These are phyloP conservation scores for Trypoxylon attenuatum DNA, from an alignment of 2,888 invertebrate genomes.

Conservation along the genomic window DNA sequence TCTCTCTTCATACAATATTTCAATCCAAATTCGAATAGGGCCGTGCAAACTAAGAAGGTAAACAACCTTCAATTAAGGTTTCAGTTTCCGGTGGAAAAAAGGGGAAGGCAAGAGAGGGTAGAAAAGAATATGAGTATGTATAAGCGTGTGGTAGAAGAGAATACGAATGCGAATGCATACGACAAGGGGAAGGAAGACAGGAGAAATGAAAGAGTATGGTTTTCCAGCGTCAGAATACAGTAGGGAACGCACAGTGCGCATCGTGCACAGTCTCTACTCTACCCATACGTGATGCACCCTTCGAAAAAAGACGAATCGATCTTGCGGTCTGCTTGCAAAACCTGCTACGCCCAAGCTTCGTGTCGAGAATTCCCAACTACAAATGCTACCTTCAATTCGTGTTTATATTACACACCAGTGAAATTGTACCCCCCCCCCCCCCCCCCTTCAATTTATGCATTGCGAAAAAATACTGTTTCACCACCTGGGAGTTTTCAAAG, in stretches of 20 bases:
- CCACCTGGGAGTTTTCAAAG: too few species aligned
- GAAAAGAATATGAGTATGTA: background rate
- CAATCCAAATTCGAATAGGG: too few species aligned
- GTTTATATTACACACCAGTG: too few species aligned
- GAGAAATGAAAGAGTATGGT: background rate
- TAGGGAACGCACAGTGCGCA: conserved; percentile 12
- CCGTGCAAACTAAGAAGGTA: too few species aligned
- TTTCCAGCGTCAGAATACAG: conserved; percentile 8
- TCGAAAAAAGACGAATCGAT: background rate
- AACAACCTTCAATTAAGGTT: conserved; percentile 37
- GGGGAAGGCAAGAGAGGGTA: background rate
- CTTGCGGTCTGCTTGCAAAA: background rate
- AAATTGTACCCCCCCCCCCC: too few species aligned
- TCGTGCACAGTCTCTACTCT: too few species aligned
- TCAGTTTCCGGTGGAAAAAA: conserved; percentile 3
- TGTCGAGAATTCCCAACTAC: background rate
- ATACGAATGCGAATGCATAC: background rate
- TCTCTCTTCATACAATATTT: too few species aligned
- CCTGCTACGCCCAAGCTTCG: background rate
- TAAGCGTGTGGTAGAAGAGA: background rate
- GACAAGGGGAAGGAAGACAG: background rate
- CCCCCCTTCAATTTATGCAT: too few species aligned
- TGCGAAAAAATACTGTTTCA: too few species aligned
- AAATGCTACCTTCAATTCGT: too few species aligned
- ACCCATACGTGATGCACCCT: background rate